phyloP scores from a whole-genome alignment of 2,113 vertebrate genomes.

The Axis porcinus region DNA sequence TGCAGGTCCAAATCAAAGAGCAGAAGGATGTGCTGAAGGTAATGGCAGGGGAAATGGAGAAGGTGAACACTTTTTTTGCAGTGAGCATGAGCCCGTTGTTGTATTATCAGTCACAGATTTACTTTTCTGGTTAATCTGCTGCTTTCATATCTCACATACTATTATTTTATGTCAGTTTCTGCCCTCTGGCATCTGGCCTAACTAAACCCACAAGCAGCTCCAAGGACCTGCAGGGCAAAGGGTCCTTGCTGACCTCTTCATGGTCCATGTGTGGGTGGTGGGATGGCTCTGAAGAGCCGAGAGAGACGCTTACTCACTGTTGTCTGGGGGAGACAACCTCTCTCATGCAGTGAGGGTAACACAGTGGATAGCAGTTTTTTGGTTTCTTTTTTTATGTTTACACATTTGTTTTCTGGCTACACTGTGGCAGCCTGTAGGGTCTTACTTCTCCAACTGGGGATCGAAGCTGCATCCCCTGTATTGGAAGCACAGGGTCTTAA shows the following conservation, averaged over 20 bases:
- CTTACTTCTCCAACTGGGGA: not conserved
- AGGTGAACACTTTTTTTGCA: not conserved
- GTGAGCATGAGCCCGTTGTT: not conserved
- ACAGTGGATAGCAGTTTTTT: not conserved
- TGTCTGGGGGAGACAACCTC: not conserved
- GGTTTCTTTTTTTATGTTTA: not conserved
- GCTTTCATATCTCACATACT: not conserved
- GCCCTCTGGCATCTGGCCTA: not conserved
- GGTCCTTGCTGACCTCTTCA: not conserved
- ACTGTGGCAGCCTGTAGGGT: not conserved
- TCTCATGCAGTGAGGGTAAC: not conserved
- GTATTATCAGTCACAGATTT: not conserved
- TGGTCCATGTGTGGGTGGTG: rapidly evolving
- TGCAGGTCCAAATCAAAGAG: not conserved
- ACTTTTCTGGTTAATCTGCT: not conserved
- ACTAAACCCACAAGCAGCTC: not conserved
- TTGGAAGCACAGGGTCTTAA: not conserved
- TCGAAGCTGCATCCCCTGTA: not conserved
- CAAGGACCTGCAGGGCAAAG: too few species aligned
- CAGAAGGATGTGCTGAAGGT: not conserved
- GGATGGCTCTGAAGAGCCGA: not conserved
- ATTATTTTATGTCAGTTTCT: not conserved
- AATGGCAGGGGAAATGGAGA: not conserved
- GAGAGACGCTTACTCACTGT: rapidly evolving
- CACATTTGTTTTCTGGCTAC: not conserved